Conservation (phyloP, 1,140 invertebrate species). For the Trachymyrmex cornetzi region DNA sequence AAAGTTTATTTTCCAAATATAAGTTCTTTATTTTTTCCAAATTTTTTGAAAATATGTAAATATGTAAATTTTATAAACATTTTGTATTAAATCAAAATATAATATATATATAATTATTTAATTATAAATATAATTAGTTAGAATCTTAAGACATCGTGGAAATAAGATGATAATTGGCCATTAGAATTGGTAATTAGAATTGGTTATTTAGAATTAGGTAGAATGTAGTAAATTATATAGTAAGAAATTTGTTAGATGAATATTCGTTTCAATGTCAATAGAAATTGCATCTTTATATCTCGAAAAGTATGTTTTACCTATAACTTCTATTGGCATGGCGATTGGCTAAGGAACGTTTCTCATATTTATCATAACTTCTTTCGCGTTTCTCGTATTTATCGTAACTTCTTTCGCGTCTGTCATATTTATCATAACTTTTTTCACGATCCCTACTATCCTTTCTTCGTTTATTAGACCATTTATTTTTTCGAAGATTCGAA, state of each 20-base stretch:
- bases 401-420: slow-evolving; percentile 70
- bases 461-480: slow-evolving; percentile 72
- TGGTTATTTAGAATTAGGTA: neutral
- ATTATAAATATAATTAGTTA: neutral
- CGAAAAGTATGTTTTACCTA: slow-evolving; percentile 73
- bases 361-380: slow-evolving; percentile 75
- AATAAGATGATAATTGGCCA: neutral
- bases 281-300: neutral
- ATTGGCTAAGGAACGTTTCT: slow-evolving; percentile 69
- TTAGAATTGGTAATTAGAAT: neutral
- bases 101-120: neutral
- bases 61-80: neutral
- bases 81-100: neutral
- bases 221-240: neutral
- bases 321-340: slow-evolving; percentile 71
- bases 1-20: neutral
- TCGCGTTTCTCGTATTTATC: slow-evolving; percentile 70
- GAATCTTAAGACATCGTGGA: neutral
- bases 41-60: neutral
- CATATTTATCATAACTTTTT: slow-evolving; percentile 75
- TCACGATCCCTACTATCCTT: slow-evolving; percentile 60
- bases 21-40: neutral
- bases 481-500: slow-evolving; percentile 78
- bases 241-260: neutral
- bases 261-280: neutral